Conservation (phyloP, 2,888 invertebrate species). For the Sthenelais limicola region DNA sequence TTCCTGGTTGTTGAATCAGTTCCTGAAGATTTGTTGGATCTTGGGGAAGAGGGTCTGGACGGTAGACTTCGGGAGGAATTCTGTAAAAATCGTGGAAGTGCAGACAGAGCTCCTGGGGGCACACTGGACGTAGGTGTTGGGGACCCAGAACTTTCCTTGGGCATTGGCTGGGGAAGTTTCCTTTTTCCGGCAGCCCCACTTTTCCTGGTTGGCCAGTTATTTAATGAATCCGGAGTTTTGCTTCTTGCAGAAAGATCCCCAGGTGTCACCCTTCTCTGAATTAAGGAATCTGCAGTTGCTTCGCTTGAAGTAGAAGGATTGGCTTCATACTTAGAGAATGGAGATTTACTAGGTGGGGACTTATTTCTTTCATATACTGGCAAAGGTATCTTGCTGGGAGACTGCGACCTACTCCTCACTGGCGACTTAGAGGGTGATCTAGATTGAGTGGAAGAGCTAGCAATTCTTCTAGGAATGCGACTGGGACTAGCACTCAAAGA, state of each 20-base stretch:
- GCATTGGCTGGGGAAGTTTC: constrained; percentile 6
- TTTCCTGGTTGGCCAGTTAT: neutral
- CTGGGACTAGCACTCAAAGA: constrained; percentile 14
- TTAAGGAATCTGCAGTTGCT: no score
- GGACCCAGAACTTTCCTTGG: no score
- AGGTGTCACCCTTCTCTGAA: no score
- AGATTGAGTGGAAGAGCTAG: neutral
- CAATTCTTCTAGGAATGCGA: neutral
- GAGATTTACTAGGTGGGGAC: no score
- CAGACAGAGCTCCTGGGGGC: no score
- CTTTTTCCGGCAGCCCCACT: neutral
- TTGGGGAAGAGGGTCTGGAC: no score
- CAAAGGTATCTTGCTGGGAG: constrained; percentile 18
- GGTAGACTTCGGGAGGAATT: no score
- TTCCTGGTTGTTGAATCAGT: neutral
- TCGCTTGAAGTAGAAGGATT: no score
- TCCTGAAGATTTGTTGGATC: neutral
- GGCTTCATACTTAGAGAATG: no score
- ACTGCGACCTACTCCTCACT: constrained; percentile 20
- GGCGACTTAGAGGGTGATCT: neutral
- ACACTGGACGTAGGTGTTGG: no score
- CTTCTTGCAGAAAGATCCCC: no score
- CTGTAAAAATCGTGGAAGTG: no score
- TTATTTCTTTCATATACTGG: neutral
- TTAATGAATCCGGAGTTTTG: constrained; percentile 1